Conservation (phyloP, 1,140 invertebrate species). For the Holotrichia oblita region DNA sequence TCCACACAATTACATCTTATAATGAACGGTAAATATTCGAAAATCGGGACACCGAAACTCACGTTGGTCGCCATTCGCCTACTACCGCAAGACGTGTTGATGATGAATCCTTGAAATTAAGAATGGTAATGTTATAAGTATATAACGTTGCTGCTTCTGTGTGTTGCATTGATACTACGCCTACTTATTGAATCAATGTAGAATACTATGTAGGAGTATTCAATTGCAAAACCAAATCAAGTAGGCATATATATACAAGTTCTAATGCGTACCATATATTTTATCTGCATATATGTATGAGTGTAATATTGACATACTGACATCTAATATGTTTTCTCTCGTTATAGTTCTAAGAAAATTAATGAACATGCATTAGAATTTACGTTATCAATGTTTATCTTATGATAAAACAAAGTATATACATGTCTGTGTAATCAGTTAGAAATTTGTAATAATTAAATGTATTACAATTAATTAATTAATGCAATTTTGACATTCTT, state of each 20-base stretch:
- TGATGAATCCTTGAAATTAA: conserved; percentile 30
- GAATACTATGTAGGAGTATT: conserved; percentile 31
- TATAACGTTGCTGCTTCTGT: neutral
- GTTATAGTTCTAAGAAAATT: neutral
- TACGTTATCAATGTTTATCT: neutral
- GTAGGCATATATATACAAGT: neutral
- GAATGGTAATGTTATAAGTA: neutral
- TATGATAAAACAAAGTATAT: no score
- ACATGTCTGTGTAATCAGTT: no score
- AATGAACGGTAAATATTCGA: neutral
- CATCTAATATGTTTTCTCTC: no score
- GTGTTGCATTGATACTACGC: neutral
- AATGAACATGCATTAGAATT: conserved; percentile 2
- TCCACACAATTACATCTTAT: conserved; percentile 1
- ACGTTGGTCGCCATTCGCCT: neutral
- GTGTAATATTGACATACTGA: neutral
- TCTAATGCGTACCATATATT: conserved; percentile 32
- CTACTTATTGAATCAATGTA: neutral
- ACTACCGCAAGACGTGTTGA: neutral
- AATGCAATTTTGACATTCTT: conserved; percentile 4
- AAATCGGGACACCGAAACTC: neutral
- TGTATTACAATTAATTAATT: no score
- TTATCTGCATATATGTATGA: neutral
- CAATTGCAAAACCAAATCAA: conserved; percentile 16
- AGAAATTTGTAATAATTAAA: no score